phyloP scores from a whole-genome alignment of 2,888 invertebrate species.

The Tetranychus truncatus region DNA sequence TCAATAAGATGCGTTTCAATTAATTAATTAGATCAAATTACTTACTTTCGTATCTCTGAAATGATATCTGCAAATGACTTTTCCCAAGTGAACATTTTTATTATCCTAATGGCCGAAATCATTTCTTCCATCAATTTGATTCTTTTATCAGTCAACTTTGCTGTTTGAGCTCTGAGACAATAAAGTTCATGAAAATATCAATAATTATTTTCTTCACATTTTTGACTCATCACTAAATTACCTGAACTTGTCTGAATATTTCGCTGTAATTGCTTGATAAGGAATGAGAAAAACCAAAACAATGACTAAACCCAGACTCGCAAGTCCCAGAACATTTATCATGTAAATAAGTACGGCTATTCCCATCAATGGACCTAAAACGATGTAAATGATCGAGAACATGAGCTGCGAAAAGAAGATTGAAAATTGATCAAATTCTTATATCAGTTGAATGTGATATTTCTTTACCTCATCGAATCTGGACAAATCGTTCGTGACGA shows the following conservation, averaged over 20 bases:
- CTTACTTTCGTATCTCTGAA: slow-evolving; percentile 3
- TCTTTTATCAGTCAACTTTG: slow-evolving; percentile 65
- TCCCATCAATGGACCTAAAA: neutral
- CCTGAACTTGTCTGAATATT: neutral
- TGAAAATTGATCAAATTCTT: neutral
- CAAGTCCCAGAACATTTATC: neutral
- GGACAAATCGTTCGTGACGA: neutral
- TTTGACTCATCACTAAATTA: neutral
- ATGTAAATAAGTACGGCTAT: neutral
- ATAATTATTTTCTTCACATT: neutral
- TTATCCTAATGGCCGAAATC: slow-evolving; percentile 75
- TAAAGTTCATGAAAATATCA: neutral
- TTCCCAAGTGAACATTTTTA: slow-evolving; percentile 94
- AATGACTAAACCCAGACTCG: slow-evolving; percentile 28
- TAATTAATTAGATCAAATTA: neutral
- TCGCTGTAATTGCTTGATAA: neutral
- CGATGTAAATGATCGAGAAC: neutral
- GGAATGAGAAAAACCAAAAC: neutral
- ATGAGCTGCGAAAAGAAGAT: neutral
- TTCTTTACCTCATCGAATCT: neutral
- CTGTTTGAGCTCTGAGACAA: slow-evolving; percentile 47
- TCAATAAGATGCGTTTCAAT: neutral
- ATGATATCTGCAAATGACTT: slow-evolving; percentile 52
- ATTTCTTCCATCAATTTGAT: slow-evolving; percentile 87
- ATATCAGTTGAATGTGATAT: neutral